phyloP scores from a whole-genome alignment of 2,888 invertebrate species.

The Monoplex corrugatus region DNA sequence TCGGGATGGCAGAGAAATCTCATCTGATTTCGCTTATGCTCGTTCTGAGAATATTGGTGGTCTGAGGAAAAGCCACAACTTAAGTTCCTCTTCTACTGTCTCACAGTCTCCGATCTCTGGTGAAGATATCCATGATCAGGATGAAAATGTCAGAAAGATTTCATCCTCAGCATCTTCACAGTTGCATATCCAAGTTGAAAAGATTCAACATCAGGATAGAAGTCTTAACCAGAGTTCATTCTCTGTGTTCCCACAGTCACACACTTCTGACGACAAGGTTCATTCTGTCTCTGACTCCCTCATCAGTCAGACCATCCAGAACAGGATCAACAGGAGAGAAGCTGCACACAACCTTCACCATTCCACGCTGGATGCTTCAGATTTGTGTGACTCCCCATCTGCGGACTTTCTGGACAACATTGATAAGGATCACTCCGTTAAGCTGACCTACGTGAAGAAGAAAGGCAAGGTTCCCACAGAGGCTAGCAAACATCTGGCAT shows the following conservation, averaged over 20 bases:
- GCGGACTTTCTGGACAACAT: slow-evolving; percentile 45
- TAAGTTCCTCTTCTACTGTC: neutral
- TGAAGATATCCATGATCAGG: too few relatives aligned
- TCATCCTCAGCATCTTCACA: too few relatives aligned
- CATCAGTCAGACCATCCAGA: slow-evolving; percentile 51
- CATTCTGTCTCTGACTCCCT: neutral
- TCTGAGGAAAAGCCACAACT: neutral
- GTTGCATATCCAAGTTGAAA: too few relatives aligned
- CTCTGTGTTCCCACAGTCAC: neutral
- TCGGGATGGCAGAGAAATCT: too few relatives aligned
- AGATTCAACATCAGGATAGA: neutral
- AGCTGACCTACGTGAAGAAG: slow-evolving; percentile 60
- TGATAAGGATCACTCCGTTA: slow-evolving; percentile 36
- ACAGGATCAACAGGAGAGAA: slow-evolving; percentile 21
- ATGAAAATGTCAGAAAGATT: too few relatives aligned
- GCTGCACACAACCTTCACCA: neutral
- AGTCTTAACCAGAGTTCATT: neutral
- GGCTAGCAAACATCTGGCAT: slow-evolving; percentile 44
- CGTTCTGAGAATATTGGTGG: neutral
- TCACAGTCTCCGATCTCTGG: too few relatives aligned
- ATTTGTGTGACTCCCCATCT: neutral
- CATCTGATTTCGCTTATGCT: too few relatives aligned
- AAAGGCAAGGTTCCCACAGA: slow-evolving; percentile 52
- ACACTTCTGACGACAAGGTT: neutral
- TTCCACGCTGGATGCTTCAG: neutral